A percentile compares a stretch with the other conserved stretches of the same genome.
phyloP scores from a whole-genome alignment of 2,797 vertebrate species.

The Rhinatrema bivittatum region DNA sequence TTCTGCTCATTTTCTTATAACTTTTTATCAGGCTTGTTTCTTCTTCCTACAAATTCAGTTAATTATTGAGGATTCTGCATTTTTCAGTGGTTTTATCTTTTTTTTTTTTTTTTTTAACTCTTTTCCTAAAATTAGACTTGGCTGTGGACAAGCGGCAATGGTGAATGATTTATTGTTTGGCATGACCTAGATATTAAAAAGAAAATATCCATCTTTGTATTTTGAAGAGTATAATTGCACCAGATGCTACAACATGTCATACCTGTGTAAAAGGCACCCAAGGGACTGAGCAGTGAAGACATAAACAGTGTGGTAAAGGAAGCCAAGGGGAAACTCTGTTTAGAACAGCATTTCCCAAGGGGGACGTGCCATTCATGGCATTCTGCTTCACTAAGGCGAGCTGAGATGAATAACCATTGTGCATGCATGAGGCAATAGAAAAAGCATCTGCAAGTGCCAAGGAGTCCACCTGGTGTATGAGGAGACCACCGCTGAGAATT shows the following conservation, averaged over 20 bases:
- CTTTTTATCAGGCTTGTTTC: too few species aligned
- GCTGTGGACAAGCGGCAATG: too few species aligned
- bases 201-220: too few species aligned
- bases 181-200: too few species aligned
- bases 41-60: too few species aligned
- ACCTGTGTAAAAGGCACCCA: neutral
- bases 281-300: slow-evolving; percentile 4
- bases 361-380: slow-evolving; percentile 1
- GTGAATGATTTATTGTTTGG: too few species aligned
- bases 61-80: too few species aligned
- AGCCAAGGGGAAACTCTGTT: slow-evolving; percentile 1
- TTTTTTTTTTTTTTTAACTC: too few species aligned
- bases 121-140: too few species aligned
- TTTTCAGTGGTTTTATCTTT: too few species aligned
- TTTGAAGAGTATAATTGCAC: neutral
- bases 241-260: neutral
- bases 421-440: slow-evolving; percentile 19
- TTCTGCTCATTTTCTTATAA: too few species aligned
- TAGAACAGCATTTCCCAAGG: slow-evolving; percentile 25
- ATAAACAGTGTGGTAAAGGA: slow-evolving; percentile 10
- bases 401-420: slow-evolving; percentile 9
- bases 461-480: slow-evolving; percentile 50
- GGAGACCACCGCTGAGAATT: too few species aligned
- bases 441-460: slow-evolving; percentile 44
- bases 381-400: slow-evolving; percentile 6